A percentile compares a stretch with the other conserved stretches of the same genome.
These are phyloP conservation scores for Onthophagus taurus DNA, from an alignment of 1,140 invertebrate species.

Conservation along the genomic window DNA sequence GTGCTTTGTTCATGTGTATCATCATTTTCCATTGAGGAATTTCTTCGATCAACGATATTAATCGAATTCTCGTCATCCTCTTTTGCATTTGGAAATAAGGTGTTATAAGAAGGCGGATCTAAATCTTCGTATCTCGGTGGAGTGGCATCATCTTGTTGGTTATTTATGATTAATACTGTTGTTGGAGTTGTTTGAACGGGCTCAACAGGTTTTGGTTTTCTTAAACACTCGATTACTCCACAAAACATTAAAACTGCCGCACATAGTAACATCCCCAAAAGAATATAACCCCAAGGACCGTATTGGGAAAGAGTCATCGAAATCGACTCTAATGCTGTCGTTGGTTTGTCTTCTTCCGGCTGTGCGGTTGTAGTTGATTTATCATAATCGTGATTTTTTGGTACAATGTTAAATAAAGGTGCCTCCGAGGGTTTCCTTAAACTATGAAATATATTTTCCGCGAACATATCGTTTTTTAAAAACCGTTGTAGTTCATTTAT, in stretches of 20 bases:
- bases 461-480: constrained; percentile 13
- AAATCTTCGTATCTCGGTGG: constrained; percentile 39
- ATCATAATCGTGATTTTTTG: constrained; percentile 9
- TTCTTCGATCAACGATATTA: no score
- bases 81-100: constrained; percentile 31
- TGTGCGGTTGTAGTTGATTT: constrained; percentile 17
- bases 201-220: constrained; percentile 32
- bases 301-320: constrained; percentile 46
- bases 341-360: constrained; percentile 12
- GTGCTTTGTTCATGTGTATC: no score
- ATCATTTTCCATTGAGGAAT: no score
- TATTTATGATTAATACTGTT: constrained; percentile 25
- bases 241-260: constrained; percentile 54
- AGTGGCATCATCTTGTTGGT: constrained; percentile 15
- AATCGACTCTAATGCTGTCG: constrained; percentile 27
- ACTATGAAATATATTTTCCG: no score
- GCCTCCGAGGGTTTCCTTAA: constrained; percentile 21
- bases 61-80: no score
- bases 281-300: constrained; percentile 55
- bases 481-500: constrained; percentile 19
- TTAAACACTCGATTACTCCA: constrained; percentile 46
- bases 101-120: constrained; percentile 36
- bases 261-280: constrained; percentile 53
- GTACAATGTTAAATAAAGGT: constrained; percentile 17
- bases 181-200: constrained; percentile 21